A percentile compares a stretch with the other conserved stretches of the same genome.
Evolutionary conservation across 2,888 invertebrate species (phyloP).

Genomic region (Trichogramma evanescens): DNA sequence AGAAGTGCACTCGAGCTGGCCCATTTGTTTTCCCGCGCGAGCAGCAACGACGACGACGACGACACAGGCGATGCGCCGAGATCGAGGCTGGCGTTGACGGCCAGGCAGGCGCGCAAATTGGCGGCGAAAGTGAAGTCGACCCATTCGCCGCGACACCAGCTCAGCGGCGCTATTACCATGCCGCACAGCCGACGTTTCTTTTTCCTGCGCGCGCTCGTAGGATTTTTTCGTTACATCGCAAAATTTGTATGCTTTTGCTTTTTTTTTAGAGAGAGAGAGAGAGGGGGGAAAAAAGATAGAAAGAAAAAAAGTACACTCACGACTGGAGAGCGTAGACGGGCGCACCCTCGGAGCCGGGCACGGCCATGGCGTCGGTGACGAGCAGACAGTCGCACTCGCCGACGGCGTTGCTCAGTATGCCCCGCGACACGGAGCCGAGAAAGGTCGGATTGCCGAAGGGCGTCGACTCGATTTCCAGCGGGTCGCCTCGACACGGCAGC

Average conservation of each 20-base stretch:
- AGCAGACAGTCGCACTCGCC: slow-evolving; percentile 52
- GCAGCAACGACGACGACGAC: not conserved
- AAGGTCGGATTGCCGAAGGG: slow-evolving; percentile 52
- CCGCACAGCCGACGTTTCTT: slow-evolving; percentile 40
- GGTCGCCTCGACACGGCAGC: slow-evolving; percentile 28
- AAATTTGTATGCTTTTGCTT: not conserved
- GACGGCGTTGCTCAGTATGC: slow-evolving; percentile 54
- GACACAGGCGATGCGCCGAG: not conserved
- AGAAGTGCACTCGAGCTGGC: not conserved
- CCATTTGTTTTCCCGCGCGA: not conserved
- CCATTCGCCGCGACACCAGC: slow-evolving; percentile 60
- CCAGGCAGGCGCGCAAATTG: slow-evolving; percentile 49
- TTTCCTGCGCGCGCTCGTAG: not conserved
- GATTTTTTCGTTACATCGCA: not conserved
- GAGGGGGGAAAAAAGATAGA: not conserved
- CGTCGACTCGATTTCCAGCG: slow-evolving; percentile 38
- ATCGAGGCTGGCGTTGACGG: not conserved
- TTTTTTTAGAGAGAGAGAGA: not conserved
- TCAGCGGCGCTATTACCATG: slow-evolving; percentile 54
- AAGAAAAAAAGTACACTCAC: slow-evolving; percentile 20
- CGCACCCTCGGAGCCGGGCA: slow-evolving; percentile 57
- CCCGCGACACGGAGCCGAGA: slow-evolving; percentile 53
- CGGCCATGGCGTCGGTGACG: slow-evolving; percentile 55
- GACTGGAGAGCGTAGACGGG: slow-evolving; percentile 48
- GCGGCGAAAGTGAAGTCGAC: slow-evolving; percentile 57